Evolutionary conservation across 2,888 invertebrate species (phyloP).

Genomic region (Chalcis sispes): DNA sequence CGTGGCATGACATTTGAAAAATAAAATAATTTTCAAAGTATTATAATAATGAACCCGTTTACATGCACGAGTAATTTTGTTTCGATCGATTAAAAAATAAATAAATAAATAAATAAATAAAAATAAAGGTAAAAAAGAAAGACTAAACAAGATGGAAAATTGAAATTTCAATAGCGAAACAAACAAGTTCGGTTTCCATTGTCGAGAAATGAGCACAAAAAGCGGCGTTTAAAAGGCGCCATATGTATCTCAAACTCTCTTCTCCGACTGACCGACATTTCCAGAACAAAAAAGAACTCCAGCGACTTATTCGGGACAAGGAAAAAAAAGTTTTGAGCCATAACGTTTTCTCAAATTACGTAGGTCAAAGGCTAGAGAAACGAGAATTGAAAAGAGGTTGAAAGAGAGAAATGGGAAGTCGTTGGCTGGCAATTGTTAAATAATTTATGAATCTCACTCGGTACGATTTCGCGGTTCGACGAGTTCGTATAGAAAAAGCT

Average conservation of each 20-base stretch:
- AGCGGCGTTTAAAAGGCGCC: slow-evolving; percentile 19
- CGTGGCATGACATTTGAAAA: too few relatives aligned
- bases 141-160: background rate
- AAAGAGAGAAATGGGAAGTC: slow-evolving; percentile 21
- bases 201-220: background rate
- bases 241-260: slow-evolving; percentile 2
- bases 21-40: too few relatives aligned
- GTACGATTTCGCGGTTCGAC: slow-evolving; percentile 65
- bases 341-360: slow-evolving; percentile 11
- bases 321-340: slow-evolving; percentile 4
- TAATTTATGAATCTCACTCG: slow-evolving; percentile 68
- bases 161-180: slow-evolving; percentile 26
- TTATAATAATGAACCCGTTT: too few relatives aligned
- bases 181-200: slow-evolving; percentile 22
- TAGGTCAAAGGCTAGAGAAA: background rate
- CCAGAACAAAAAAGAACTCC: slow-evolving; percentile 9
- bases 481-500: slow-evolving; percentile 55
- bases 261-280: slow-evolving; percentile 22
- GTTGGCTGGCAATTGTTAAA: slow-evolving; percentile 61
- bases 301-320: background rate
- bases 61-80: too few relatives aligned
- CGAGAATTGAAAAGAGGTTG: background rate
- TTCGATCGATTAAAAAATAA: too few relatives aligned
- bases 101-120: too few relatives aligned
- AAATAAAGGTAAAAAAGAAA: background rate